Base-by-base conservation (phyloP, 2,888 invertebrate genomes). In the Microctonus brassicae region DNA sequence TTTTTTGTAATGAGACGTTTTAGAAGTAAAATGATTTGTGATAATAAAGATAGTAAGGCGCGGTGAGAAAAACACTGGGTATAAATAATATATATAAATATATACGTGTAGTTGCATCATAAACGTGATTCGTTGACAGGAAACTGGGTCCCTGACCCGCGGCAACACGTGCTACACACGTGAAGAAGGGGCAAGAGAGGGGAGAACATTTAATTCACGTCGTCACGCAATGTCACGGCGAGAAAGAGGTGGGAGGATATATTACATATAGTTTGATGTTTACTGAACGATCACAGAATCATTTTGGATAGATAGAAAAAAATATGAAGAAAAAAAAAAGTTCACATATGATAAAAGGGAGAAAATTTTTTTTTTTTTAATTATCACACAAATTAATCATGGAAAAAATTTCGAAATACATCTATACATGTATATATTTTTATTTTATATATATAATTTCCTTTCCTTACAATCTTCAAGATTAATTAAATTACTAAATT, bases 111-210 rank as follows among this genome's bases (percentile, higher is more conserved):
- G 53, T 24, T 65, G 17, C 42, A 65, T 55, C 64, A 55, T 34
- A 53, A 67, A 67, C n/a, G 63, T 63, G 53, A 57, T 66, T 72
- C 39, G 57, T 57, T 57, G 66, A 75, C 70, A 60, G 74, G 73
- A 73, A 74, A 78, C 69, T 75, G 75, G 80, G 75, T 73, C 72
- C 79, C 77, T 79, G 81, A 81, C 79, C 79, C 73, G 75, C 77
- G 72, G 74, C 77, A 77, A 82, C 81, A 82, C 79, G 79, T 81
- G 80, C 76, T 72, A 57, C 68, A 75, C 80, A 82, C 79, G 81
- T 82, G 81, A 78, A 73, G 75, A 47, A 47, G 6, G 47, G 3
- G 7, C n/a, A 17, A 47, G 47, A n/a, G 47, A 17, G 20, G 17
- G 47, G 17, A n/a, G 17, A 47, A 77, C 75, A 73, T 80, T 79